Evolutionary conservation across 2,888 invertebrate species (phyloP), one percentile per base, ranked within the genome.

Genomic region (Petrolisthes manimaculis): DNA sequence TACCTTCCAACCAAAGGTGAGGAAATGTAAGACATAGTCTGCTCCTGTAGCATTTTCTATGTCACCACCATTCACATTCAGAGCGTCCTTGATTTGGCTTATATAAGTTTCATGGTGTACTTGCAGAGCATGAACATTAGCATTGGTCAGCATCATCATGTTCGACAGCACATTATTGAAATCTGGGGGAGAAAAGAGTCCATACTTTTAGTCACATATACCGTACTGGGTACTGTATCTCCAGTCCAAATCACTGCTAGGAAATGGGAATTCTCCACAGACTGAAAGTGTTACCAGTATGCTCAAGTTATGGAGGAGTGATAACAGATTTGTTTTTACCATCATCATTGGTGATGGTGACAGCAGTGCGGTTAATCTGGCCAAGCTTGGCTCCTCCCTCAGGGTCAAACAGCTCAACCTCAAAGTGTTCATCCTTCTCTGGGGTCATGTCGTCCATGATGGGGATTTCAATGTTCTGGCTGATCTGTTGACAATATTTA

Each of bases 361-460:
- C 93, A 37, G 94, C 94, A 37, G 93, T 93, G 89, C 93, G 92
- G 88, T 93, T 93, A n/a, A 93, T 92, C 80, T 92, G 92, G 53
- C 94, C 94, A 21, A 94, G 91, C 79, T 92, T 92, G 0, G 94
- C 94, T 9, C 95, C 93, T 5, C 93, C 93, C 56, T 92, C 92
- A 1, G 94, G 92, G 9, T 93, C 93, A 79, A 93, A 93, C 9
- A 94, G 91, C 89, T 94, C 94, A 24, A 95, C 92, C 91, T 94
- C 94, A 92, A 95, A 95, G 90, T 94, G 94, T 92, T 95, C 95
- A 92, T 95, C 95, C 92, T 95, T 95, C 92, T 95, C 95, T 18
- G 94, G 94, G 86, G 94, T 93, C 93, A 94, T 93, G 91, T 95
- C 95, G 91, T 95, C 94, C 54, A 94, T 93, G 88, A 95, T 94